Base-by-base conservation (phyloP, 2,113 vertebrate genomes). In the Siniperca knerii region DNA sequence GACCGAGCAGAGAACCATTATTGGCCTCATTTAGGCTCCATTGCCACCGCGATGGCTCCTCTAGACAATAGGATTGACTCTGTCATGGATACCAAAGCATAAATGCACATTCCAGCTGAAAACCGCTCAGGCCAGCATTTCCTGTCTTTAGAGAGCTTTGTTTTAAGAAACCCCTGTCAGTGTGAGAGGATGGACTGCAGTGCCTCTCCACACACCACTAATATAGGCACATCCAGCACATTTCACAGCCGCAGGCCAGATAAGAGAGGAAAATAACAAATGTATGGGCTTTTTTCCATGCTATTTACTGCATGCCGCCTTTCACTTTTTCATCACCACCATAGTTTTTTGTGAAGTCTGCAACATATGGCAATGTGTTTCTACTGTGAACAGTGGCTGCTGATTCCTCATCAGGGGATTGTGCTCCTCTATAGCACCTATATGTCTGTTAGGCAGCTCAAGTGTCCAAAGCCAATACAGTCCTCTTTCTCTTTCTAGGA, bases 11-110 rank as follows among this genome's bases (percentile, higher is more conserved):
- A 79, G 90, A 81, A 90, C 87, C 90, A 92, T 92, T 93, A 94
- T 93, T 93, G 94, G 91, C 91, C 91, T 95, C 91, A 89, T 94
- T 94, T 94, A 94, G 92, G 89, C 86, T 91, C 91, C 88, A 89
- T 84, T 72, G 88, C 92, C 79, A 92, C 90, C 62, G 64, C 83
- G 88, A 93, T 89, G 91, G 79, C 87, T 92, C 73, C 82, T 87
- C 81, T 55, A 93, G 92, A 94, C 91, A 93, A 93, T 93, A 82
- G 91, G 90, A 86, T 83, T 75, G 90, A 87, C 88, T 89, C 81
- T 91, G 90, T 90, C 87, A 88, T 86, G 90, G 92, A 93, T 83
- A 91, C 87, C 82, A 86, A 90, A 81, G 82, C 55, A 62, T 88
- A 90, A 92, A 92, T 89, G 84, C 91, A 86, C 86, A 87, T 84